These are phyloP conservation scores for Hyppa rectilinea DNA, from an alignment of 2,888 invertebrate genomes.

Conservation along the genomic window DNA sequence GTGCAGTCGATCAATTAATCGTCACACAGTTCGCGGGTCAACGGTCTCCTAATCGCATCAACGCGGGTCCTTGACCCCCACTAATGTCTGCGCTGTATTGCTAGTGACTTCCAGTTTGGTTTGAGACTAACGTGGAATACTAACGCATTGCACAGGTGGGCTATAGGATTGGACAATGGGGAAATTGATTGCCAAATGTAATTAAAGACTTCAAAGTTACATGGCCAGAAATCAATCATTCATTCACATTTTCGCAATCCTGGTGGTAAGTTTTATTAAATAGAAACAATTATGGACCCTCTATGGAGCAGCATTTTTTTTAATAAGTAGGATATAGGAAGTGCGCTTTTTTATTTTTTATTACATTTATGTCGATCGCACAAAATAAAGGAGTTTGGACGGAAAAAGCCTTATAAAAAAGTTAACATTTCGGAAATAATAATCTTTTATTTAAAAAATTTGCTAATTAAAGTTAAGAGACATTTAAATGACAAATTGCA, in stretches of 20 bases:
- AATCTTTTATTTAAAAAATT: no score
- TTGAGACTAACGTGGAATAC: slow-evolving; percentile 61
- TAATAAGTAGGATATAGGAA: no score
- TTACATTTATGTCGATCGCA: no score
- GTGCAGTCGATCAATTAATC: slow-evolving; percentile 69
- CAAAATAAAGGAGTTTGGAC: background rate
- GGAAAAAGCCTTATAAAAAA: background rate
- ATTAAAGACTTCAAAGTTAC: background rate
- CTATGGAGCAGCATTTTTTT: no score
- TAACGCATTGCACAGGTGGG: slow-evolving; percentile 49
- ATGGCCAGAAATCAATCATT: no score
- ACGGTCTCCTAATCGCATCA: slow-evolving; percentile 84
- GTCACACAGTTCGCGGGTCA: slow-evolving; percentile 75
- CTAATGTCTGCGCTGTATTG: slow-evolving; percentile 49
- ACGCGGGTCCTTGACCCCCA: slow-evolving; percentile 74
- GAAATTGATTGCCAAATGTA: background rate
- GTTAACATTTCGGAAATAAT: background rate
- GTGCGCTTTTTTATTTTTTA: no score
- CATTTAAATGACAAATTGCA: no score
- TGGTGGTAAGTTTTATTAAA: no score
- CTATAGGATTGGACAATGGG: background rate
- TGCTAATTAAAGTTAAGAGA: no score
- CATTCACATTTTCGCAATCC: no score
- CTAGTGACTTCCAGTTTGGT: slow-evolving; percentile 47
- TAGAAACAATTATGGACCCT: no score